Base-by-base conservation (phyloP, 2,888 invertebrate genomes). In the Eristalinus aeneus region DNA sequence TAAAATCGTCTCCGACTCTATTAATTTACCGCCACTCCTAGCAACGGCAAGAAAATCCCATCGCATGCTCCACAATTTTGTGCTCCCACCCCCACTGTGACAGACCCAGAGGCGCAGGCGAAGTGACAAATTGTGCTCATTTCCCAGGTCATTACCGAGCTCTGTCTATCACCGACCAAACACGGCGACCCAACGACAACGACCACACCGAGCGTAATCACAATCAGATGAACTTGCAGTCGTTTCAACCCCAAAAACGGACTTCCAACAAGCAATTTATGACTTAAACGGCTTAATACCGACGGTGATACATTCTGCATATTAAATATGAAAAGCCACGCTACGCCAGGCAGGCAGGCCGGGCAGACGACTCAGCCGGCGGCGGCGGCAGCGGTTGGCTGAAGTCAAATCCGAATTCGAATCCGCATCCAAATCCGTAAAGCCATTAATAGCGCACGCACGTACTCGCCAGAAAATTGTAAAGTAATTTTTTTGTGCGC, bases 401-500 rank as follows among this genome's bases (percentile, higher is more conserved):
- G 58, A 67, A 84, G 61, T 84, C 68, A 64, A 73, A 85, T 67
- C 69, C 61, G 46, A 74, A 82, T 72, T 56, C 65, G 72, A 79
- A 79, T 74, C 56, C 68, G 68, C 56, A 80, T 80, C 74, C 39
- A 73, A 81, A 77, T 86, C 77, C 73, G 86, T 77, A 71, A 68
- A 74, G 39, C 81, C 82, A 86, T 86, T 86, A 77, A 77, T 82
- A 86, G 77, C 74, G 69, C 86, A 86, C 86, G 86, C 86, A 82
- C 86, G 86, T 86, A 82, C 69, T 82, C 81, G 69, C 77, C 86
- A 86, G 74, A 82, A 86, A 82, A 86, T 86, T 86, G 82, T 86
- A 78, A 86, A 82, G 74, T 86, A 86, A 77, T 86, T 82, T 82
- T 83, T 64, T 54, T 72, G 6, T 39, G 56, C 16, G 56, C 53